Evolutionary conservation across 2,888 invertebrate species (phyloP).

Genomic region (Nephrotoma appendiculata): DNA sequence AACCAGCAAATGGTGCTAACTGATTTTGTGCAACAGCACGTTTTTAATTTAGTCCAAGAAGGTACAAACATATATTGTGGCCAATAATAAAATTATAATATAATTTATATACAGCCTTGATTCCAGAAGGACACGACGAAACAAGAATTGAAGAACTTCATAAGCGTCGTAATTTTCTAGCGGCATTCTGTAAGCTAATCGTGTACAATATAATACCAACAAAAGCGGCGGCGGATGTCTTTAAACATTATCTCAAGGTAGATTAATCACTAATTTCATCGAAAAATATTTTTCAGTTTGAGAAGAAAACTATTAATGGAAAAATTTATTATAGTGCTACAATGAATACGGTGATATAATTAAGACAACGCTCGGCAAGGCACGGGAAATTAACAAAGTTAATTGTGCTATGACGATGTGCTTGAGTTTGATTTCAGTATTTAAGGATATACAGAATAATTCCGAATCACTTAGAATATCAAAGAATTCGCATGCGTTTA

Average conservation of each 20-base stretch:
- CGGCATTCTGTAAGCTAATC: constrained; percentile 93
- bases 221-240: constrained; percentile 81
- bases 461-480: constrained; percentile 37
- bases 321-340: constrained; percentile 54
- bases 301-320: neutral
- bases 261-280: constrained; percentile 11
- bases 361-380: constrained; percentile 91
- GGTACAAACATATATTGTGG: constrained; percentile 34
- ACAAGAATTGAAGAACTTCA: constrained; percentile 94
- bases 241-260: constrained; percentile 94
- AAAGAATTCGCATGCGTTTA: constrained; percentile 67
- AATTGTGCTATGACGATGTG: constrained; percentile 92
- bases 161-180: constrained; percentile 88
- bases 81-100: neutral
- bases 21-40: constrained; percentile 82
- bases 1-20: constrained; percentile 70
- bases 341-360: constrained; percentile 98
- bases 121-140: constrained; percentile 78
- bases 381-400: constrained; percentile 93
- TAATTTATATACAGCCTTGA: neutral
- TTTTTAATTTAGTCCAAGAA: constrained; percentile 86
- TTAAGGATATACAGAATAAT: constrained; percentile 49
- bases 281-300: neutral
- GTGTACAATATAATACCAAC: constrained; percentile 95
- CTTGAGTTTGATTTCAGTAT: constrained; percentile 78